Evolutionary conservation across 2,113 vertebrate genomes (phyloP), one percentile per base, ranked within the genome.

Genomic region (Urocynchramus pylzowi): DNA sequence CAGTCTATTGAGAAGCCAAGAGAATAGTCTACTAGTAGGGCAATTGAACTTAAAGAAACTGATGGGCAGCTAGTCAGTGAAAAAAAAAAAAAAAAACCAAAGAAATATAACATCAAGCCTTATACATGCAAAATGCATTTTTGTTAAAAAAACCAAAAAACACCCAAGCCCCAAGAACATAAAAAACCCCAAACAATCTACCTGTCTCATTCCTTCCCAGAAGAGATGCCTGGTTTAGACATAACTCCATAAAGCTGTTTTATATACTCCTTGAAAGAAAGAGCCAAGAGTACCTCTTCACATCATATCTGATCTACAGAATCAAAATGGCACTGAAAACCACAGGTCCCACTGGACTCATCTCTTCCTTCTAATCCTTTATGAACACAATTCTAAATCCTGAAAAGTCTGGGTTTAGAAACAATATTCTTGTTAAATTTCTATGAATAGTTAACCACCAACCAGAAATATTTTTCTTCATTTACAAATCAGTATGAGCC

Each of bases 31-130:
- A 28, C 41, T n/a, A 52, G 14, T 6, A 53, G 31, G 11, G 19
- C 23, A 68, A 44, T 73, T 64, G 44, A 77, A 44, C 1, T 11
- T 61, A n/a, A 57, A 59, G 45, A n/a, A 53, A 39, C 11, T 15
- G 10, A 41, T 9, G 3, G 18, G 10, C 23, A 83, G 33, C 4
- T 19, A 11, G 6, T 9, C 15, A 85, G 33, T 71, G 7, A 31
- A 10, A 81, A 77, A 69, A 41, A 21, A 69, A 41, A 21, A n/a
- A 3, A 1, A 0, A 3, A 0, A 0, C 3, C 1, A 20, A 82
- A 60, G 2, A 35, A 54, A 31, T 41, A 22, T 9, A 64, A 52
- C 7, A 47, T 20, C 49, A 64, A 88, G 8, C 6, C 18, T 74
- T 76, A 26, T 8, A 42, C n/a, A 73, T 27, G 12, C 10, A 79